Conservation (phyloP, 2,888 invertebrate genomes). For the Andrena fulva region DNA sequence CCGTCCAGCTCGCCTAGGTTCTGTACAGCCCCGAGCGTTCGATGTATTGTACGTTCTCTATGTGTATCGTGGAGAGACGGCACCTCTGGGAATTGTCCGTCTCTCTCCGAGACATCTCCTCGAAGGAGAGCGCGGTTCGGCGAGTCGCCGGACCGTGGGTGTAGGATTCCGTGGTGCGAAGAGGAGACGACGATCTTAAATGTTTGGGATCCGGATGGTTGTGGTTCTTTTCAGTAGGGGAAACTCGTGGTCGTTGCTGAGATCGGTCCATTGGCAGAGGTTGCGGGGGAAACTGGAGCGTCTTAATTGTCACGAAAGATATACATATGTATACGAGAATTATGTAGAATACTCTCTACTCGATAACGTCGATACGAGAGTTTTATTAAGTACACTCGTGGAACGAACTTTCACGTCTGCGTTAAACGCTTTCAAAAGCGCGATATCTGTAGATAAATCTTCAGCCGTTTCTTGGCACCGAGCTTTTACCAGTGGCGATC, state of each 20-base stretch:
- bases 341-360: background rate
- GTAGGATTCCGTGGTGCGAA: background rate
- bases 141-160: background rate
- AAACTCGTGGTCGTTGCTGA: background rate
- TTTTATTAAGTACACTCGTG: background rate
- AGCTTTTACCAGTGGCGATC: slow-evolving; percentile 53
- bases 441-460: slow-evolving; percentile 27
- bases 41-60: background rate
- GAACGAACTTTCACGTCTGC: background rate
- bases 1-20: too few relatives aligned
- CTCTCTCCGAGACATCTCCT: background rate
- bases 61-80: background rate
- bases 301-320: background rate
- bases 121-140: background rate
- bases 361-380: background rate
- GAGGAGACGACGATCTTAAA: background rate
- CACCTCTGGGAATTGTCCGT: background rate
- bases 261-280: background rate
- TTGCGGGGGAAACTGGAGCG: background rate
- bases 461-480: slow-evolving; percentile 56
- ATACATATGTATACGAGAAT: background rate
- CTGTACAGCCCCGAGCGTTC: slow-evolving; percentile 7
- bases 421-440: slow-evolving; percentile 3
- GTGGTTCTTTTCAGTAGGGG: background rate
- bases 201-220: background rate